Base-by-base conservation (phyloP, 2,888 invertebrate species). In the Nasonia oneida region DNA sequence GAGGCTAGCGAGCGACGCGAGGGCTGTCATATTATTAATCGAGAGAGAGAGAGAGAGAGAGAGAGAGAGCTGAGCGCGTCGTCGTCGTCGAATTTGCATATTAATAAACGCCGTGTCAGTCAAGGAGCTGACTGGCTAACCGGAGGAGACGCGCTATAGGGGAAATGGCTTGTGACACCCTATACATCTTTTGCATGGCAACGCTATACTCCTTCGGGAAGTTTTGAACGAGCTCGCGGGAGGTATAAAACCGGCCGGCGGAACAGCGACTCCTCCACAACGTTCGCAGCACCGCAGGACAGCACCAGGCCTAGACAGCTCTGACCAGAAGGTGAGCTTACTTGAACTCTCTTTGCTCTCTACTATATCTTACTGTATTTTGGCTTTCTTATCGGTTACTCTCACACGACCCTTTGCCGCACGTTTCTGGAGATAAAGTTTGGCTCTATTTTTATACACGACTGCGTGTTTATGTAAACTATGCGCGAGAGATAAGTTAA, bases 61-160 rank as follows among this genome's bases (percentile, higher is more conserved):
- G 47, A 42, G 81, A 67, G 47, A 42, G 47, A 10, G 47, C 23
- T 18, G 29, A 29, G 23, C 23, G 23, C 23, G 23, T 23, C 23
- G 23, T 23, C 23, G 23, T 23, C 23, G 23, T 23, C 23, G 6
- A 76, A 92, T 92, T 92, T 90, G 87, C 92, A 92, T 92, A 90
- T 91, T 92, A 92, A 92, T 92, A 88, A 90, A 89, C 87, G 84
- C 1, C 29, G 1, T 29, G 29, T 84, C 79, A 84, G 29, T 90
- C 90, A 87, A 87, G 84, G 85, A 85, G 87, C 80, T 74, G 83
- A 75, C 80, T 86, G 87, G 86, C 87, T 86, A 87, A 87, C 86
- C 71, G 79, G 87, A 89, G 85, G 86, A 89, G 88, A 88, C 87
- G 50, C 67, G 5, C 12, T 3, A 39, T 15, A 37, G 33, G 15